A percentile compares a stretch with the other conserved stretches of the same genome.
Conservation (phyloP, 2,888 invertebrate genomes). For the Andrena camellia region DNA sequence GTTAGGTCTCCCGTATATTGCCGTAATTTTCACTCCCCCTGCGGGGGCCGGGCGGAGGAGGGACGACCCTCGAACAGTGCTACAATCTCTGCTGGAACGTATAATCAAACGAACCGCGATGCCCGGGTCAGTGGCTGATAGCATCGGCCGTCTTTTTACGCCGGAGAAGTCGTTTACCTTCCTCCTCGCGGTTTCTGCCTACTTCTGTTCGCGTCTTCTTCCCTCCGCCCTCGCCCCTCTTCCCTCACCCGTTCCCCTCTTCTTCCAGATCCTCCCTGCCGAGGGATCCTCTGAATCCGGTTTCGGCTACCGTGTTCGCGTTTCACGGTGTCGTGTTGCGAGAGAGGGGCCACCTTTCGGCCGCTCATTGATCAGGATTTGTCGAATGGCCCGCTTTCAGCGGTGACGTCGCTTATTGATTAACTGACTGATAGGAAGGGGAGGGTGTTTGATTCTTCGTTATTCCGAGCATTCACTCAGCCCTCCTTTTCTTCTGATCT, state of each 20-base stretch:
- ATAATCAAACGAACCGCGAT: conserved; percentile 72
- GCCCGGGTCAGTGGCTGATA: conserved; percentile 73
- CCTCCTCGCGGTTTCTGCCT: conserved; percentile 9
- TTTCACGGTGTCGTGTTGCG: conserved; percentile 5
- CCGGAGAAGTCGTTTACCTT: conserved; percentile 38
- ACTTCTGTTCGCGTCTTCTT: conserved; percentile 8
- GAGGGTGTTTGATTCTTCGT: neutral
- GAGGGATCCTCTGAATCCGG: conserved; percentile 22
- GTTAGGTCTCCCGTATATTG: conserved; percentile 61
- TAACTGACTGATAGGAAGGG: neutral
- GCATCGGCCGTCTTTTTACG: conserved; percentile 56
- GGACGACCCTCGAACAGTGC: conserved; percentile 53
- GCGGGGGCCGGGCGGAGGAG: neutral
- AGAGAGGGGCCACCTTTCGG: neutral
- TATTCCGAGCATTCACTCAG: neutral
- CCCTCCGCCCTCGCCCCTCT: neutral
- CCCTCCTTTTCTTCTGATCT: neutral
- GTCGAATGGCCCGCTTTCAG: neutral
- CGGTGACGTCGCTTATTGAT: neutral
- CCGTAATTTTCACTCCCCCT: conserved; percentile 71
- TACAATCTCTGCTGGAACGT: conserved; percentile 66
- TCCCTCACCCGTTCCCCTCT: neutral
- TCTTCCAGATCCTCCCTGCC: neutral
- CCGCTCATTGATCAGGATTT: conserved; percentile 27
- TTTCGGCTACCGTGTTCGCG: conserved; percentile 34